Evolutionary conservation across 2,888 invertebrate genomes (phyloP).

Genomic region (Tanytarsus gracilentus): DNA sequence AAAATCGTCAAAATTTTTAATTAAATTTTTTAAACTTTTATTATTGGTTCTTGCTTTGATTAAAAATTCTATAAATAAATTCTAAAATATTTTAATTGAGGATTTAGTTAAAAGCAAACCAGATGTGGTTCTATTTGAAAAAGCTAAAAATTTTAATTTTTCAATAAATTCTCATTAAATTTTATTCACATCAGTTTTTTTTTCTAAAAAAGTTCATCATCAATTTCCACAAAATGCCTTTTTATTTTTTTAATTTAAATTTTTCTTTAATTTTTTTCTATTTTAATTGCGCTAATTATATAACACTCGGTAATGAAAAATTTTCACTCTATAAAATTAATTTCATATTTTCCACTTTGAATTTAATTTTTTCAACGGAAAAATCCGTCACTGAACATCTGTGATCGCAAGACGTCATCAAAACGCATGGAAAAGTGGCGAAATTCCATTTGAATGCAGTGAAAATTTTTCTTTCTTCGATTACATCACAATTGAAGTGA

Average conservation of each 20-base stretch:
- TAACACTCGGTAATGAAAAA: background rate
- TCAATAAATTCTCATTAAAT: background rate
- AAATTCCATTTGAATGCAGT: background rate
- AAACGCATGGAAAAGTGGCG: conserved; percentile 11
- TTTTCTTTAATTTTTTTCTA: background rate
- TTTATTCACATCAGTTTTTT: background rate
- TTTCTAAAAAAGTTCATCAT: background rate
- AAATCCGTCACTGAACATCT: background rate
- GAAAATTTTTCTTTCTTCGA: background rate
- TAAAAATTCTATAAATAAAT: too few species aligned
- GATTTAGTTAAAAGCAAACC: background rate
- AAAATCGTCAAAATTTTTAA: too few species aligned
- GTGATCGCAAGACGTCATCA: background rate
- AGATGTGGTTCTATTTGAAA: background rate
- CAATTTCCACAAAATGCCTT: background rate
- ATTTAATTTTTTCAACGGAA: too few species aligned
- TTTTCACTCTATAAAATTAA: background rate
- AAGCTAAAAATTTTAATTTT: background rate
- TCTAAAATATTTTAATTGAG: too few species aligned
- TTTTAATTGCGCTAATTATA: too few species aligned
- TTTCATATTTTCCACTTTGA: too few species aligned
- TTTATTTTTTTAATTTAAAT: background rate
- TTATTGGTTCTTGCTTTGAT: too few species aligned
- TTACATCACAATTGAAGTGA: conserved; percentile 21
- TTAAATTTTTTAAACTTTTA: too few species aligned